Evolutionary conservation across 2,888 invertebrate genomes (phyloP), one percentile per base, ranked within the genome.

Genomic region (Eulithis prunata): DNA sequence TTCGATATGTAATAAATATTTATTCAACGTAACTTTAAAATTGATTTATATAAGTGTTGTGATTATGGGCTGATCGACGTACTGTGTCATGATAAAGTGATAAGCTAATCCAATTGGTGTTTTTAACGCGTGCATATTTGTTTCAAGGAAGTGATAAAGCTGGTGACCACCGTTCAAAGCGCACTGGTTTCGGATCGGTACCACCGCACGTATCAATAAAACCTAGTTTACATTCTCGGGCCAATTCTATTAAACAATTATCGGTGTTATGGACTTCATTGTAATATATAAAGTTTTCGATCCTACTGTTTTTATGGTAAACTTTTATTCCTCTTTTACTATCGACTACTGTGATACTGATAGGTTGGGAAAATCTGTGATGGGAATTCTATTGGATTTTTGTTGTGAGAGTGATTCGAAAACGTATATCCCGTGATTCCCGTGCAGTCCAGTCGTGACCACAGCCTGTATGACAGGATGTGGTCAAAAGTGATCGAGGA

Each of bases 381-480:
- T 61, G 4, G 52, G 43, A 64, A 55, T 46, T 41, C 54, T 36
- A 10, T 54, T 13, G 46, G 60, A 28, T 53, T 52, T 62, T 59
- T 54, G 43, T 61, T 66, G 60, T 71, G 64, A 59, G 62, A 66
- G 58, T 52, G 58, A 69, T 67, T 70, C 65, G 60, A 67, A 68
- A 71, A 69, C 72, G 70, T 71, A 71, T 47, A 66, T 66, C 68
- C 70, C 69, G 62, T 70, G 71, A 68, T 69, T 72, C 74, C 72
- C 53, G 67, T 71, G 66, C 64, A 67, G 70, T 69, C 68, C 61
- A 68, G 71, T 72, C 59, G 69, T 66, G 72, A 80, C 80, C 79
- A 71, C 82, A 79, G 66, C 54, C 72, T 73, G 70, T 66, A 75
- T 72, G 74, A 71, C 80, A 76, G 82, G 84, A 83, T 84, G 83